Conservation (phyloP, 2,113 vertebrate genomes). For the Anser cygnoides region DNA sequence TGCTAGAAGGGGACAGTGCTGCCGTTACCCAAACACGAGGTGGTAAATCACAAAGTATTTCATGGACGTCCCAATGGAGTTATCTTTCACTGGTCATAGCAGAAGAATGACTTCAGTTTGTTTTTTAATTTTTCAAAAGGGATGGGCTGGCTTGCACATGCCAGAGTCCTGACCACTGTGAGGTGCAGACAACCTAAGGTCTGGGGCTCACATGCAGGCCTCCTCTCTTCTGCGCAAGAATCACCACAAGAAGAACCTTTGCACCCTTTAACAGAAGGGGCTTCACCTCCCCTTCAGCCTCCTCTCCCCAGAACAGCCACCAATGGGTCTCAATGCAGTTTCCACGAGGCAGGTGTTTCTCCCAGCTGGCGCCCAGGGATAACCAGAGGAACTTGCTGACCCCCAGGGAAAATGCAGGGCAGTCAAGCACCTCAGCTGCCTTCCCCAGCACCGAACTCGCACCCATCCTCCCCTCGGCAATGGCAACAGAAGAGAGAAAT, state of each 20-base stretch:
- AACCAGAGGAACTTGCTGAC: accelerated
- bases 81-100: background rate
- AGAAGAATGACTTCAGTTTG: background rate
- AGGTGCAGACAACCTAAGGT: background rate
- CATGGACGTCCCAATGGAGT: background rate
- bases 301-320: background rate
- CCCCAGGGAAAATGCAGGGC: background rate
- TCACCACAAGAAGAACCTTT: background rate
- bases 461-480: background rate
- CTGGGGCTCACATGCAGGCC: background rate
- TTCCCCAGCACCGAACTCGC: accelerated
- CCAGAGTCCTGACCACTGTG: background rate
- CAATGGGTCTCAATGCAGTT: background rate
- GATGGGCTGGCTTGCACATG: background rate
- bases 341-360: background rate
- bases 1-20: background rate
- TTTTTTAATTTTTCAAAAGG: background rate
- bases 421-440: background rate
- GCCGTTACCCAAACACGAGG: background rate
- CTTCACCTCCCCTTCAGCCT: background rate
- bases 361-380: too few species aligned
- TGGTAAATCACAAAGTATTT: background rate
- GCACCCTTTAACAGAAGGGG: background rate
- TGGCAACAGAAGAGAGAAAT: constrained; percentile 11
- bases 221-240: background rate